Evolutionary conservation across 2,888 invertebrate genomes (phyloP), one percentile per base, ranked within the genome.

Genomic region (Ectemnius continuus): DNA sequence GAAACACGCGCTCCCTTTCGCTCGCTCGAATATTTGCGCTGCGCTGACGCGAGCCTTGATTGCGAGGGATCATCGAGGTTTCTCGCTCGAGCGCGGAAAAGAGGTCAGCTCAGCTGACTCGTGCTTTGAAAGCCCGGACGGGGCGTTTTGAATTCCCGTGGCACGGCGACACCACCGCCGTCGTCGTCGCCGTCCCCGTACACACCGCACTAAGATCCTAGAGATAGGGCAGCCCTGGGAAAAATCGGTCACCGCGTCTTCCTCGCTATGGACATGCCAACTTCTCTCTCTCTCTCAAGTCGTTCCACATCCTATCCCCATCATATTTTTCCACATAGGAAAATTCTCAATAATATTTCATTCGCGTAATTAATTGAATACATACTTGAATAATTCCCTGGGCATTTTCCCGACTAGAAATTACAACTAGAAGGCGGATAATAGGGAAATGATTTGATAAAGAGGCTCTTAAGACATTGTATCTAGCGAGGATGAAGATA

Each of bases 101-200:
- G 80, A 75, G 78, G 81, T 81, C 80, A 71, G 36, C 36, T 36
- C 11, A 36, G 36, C 36, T 36, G 36, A 36, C 62, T 52, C 61
- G 77, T 68, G 61, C 75, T 78, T 79, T 66, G 65, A 77, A 75
- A 74, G 36, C 8, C 36, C 36, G 36, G 36, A 73, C 75, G 64
- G 75, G 75, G 79, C 79, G 58, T 80, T 74, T 70, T 70, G 67
- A 76, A 78, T 72, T 81, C 78, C 72, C 75, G 23, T 23, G 46
- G 36, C 36, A 11, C 46, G 82, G 71, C 75, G 75, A 73, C 70
- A 71, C 62, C 58, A 61, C 66, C 58, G 36, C 36, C 36, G 36
- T 36, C 23, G 36, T 4, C 36, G 70, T 28, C 58, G 36, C 36
- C 36, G 36, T 36, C 23, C 6, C 11, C 36, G 70, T 28, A 70